Evolutionary conservation across 92 coral and sea anemone genomes (phyloP).

Genomic region (Galaxea fascicularis): DNA sequence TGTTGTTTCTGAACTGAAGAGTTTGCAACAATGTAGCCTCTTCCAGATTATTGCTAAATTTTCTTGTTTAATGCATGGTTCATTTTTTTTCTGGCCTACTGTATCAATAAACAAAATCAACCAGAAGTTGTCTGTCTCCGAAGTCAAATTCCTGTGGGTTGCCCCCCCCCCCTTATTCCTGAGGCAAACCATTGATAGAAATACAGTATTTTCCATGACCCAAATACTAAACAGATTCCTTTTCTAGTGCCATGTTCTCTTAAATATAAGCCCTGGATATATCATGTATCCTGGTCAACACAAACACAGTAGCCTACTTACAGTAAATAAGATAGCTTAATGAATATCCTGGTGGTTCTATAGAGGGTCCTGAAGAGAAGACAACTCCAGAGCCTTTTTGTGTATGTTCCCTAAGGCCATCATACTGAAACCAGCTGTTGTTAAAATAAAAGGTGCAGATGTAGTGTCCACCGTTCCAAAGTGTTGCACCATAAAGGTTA

Average conservation of each 20-base stretch:
- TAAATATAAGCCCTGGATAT: too few relatives aligned
- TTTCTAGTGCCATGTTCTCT: too few relatives aligned
- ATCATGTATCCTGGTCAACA: conserved; percentile 12
- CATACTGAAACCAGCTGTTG: conserved; percentile 54
- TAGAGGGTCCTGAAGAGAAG: conserved; percentile 36
- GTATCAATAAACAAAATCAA: conserved; percentile 19
- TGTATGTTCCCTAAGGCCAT: conserved; percentile 52
- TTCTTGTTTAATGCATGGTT: too few relatives aligned
- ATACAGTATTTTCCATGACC: too few relatives aligned
- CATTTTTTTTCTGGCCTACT: background rate
- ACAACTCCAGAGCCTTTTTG: conserved; percentile 40
- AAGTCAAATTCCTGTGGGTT: too few relatives aligned
- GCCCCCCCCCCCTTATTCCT: too few relatives aligned
- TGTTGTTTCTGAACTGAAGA: too few relatives aligned
- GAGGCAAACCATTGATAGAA: too few relatives aligned
- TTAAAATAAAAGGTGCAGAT: conserved; percentile 40
- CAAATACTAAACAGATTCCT: too few relatives aligned
- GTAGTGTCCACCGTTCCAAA: conserved; percentile 65
- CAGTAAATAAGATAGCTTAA: conserved; percentile 53
- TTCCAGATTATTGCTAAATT: background rate
- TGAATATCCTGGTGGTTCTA: conserved; percentile 55
- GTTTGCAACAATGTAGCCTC: too few relatives aligned
- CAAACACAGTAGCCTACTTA: conserved; percentile 23
- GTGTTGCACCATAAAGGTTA: background rate
- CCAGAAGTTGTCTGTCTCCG: conserved; percentile 22